These are phyloP conservation scores for Mesoligia furuncula DNA, from an alignment of 2,888 invertebrate species.

Conservation along the genomic window DNA sequence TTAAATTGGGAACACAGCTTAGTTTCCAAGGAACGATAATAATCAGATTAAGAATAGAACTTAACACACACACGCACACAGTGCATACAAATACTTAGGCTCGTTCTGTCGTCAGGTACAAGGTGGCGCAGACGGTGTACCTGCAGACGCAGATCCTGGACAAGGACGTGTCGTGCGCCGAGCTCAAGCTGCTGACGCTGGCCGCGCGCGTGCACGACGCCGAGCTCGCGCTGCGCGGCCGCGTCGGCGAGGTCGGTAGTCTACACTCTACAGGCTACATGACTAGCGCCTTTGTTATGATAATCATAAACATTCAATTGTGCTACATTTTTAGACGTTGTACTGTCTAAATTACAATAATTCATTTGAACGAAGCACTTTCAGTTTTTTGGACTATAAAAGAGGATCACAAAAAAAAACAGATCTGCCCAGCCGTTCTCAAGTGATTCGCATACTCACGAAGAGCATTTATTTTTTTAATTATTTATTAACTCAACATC, in stretches of 20 bases:
- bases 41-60: not conserved
- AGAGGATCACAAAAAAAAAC: too few species aligned
- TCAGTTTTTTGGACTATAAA: too few species aligned
- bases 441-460: too few species aligned
- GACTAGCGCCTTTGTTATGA: not conserved
- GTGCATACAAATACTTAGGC: not conserved
- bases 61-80: not conserved
- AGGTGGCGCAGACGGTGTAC: conserved; percentile 96
- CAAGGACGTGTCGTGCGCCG: conserved; percentile 91
- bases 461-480: too few species aligned
- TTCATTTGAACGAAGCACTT: too few species aligned
- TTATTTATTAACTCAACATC: too few species aligned
- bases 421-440: too few species aligned
- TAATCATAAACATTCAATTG: not conserved
- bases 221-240: conserved; percentile 71
- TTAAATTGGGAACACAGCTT: not conserved
- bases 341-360: not conserved
- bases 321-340: not conserved
- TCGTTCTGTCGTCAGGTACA: conserved; percentile 89
- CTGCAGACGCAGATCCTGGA: conserved; percentile 95
- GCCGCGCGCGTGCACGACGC: conserved; percentile 86
- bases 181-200: conserved; percentile 83
- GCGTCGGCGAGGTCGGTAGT: conserved; percentile 43
- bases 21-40: not conserved
- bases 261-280: too few species aligned